Percentiles rank a stretch among this genome's conserved stretches.
Conservation (phyloP, 2,888 invertebrate genomes). For the Sphaerophoria taeniata region DNA sequence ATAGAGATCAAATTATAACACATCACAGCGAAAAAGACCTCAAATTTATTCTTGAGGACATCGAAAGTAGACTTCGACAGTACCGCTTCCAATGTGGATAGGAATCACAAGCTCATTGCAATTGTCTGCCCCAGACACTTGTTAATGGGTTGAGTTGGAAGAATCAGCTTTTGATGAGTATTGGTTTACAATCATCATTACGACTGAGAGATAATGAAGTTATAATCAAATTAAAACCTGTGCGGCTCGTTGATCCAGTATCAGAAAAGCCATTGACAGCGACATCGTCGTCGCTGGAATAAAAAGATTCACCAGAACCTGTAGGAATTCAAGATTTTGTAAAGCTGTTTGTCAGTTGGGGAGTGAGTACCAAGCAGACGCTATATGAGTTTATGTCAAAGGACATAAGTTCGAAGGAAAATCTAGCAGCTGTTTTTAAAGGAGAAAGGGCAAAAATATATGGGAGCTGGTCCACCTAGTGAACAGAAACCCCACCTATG, state of each 20-base stretch:
- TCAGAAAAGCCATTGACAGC: neutral
- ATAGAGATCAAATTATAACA: too few relatives aligned
- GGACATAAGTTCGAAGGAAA: too few relatives aligned
- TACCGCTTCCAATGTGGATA: slow-evolving; percentile 82
- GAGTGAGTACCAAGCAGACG: slow-evolving; percentile 76
- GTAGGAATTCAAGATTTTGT: slow-evolving; percentile 78
- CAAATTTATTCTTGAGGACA: slow-evolving; percentile 84
- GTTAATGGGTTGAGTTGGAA: slow-evolving; percentile 86
- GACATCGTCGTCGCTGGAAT: too few relatives aligned
- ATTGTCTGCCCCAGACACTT: slow-evolving; percentile 81
- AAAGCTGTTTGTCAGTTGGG: slow-evolving; percentile 78
- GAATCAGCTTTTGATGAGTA: slow-evolving; percentile 87
- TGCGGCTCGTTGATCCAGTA: slow-evolving; percentile 84
- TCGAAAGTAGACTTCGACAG: slow-evolving; percentile 83
- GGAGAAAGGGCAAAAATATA: too few relatives aligned
- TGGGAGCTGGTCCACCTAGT: too few relatives aligned
- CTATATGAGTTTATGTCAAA: too few relatives aligned
- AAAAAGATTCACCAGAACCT: slow-evolving; percentile 48
- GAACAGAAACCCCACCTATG: too few relatives aligned
- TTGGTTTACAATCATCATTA: slow-evolving; percentile 86
- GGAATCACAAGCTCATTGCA: slow-evolving; percentile 81
- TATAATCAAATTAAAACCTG: slow-evolving; percentile 85
- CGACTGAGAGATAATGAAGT: slow-evolving; percentile 85
- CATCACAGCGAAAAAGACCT: too few relatives aligned
- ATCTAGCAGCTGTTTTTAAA: too few relatives aligned